Base-by-base conservation (phyloP, 1,140 invertebrate genomes). In the Condylostylus longicornis region DNA sequence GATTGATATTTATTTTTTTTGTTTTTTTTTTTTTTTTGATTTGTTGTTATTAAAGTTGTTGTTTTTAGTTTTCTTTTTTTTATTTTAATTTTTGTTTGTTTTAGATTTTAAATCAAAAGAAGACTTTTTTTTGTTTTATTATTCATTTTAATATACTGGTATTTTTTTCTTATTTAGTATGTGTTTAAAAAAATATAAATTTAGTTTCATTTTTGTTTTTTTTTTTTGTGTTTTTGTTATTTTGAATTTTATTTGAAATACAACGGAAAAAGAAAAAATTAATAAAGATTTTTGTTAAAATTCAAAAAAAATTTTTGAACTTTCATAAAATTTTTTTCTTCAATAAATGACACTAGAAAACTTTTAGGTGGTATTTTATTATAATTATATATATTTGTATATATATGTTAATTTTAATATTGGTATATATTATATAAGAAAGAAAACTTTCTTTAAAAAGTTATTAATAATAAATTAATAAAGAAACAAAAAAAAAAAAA, bases 1-100 rank as follows among this genome's bases (percentile, higher is more conserved):
- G 5, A 30, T 6, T 30, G n/a, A 13, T 13, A 6, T 30, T 34
- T 23, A 31, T 42, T 46, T 46, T 48, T 48, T 48, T 48, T 48
- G 46, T 41, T 48, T 48, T 45, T 46, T 47, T 49, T 50, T 42
- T 49, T 47, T 42, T 45, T 53, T 50, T 44, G 50, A 55, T 55
- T 54, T 55, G 53, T 53, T 48, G 42, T 41, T 38, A 35, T 43
- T 44, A 38, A 23, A 33, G 37, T 47, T 5, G 31, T 42, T 35
- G 29, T 23, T 40, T 32, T 44, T 40, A 17, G 30, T 33, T 18
- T 13, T 30, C 15, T 30, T 12, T 30, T 13, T 13, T 8, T 6
- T 30, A 25, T 13, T 48, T 45, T 48, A 51, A 48, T 53, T 53
- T 53, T 53, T 51, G 53, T 54, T 7, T 31, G 7, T 7, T 31